phyloP scores from a whole-genome alignment of 2,113 vertebrate species.

The Cichladusa arquata region DNA sequence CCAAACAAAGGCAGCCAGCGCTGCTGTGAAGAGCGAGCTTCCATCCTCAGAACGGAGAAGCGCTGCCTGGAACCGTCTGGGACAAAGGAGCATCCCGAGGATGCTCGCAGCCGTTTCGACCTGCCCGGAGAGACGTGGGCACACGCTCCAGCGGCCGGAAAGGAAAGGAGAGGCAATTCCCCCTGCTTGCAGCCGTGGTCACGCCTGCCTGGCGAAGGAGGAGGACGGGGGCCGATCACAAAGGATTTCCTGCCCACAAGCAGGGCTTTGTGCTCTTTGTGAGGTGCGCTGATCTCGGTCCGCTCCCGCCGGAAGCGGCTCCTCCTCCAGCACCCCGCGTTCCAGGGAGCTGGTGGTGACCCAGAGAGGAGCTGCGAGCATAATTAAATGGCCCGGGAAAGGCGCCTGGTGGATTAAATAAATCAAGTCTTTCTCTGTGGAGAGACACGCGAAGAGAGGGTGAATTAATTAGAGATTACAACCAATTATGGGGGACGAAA shows the following conservation, averaged over 20 bases:
- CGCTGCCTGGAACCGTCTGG: background rate
- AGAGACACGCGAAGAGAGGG: background rate
- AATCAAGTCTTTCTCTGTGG: background rate
- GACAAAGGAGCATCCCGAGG: background rate
- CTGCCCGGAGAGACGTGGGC: accelerated
- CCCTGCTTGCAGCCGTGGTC: background rate
- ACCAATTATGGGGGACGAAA: background rate
- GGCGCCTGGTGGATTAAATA: background rate
- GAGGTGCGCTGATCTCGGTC: background rate
- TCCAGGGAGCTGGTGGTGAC: background rate
- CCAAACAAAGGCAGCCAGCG: background rate
- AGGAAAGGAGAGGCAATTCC: background rate
- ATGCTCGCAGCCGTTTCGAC: background rate
- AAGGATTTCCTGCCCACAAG: background rate
- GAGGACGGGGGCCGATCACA: background rate
- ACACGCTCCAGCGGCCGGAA: background rate
- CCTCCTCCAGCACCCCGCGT: background rate
- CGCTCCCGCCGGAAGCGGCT: background rate
- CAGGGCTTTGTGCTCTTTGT: background rate
- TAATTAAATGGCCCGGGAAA: background rate
- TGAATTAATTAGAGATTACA: background rate
- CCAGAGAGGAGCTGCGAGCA: background rate
- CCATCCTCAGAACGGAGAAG: background rate
- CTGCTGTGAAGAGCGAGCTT: background rate
- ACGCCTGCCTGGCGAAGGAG: background rate